Evolutionary conservation across 2,888 invertebrate species (phyloP), one percentile per base, ranked within the genome.

Genomic region (Cryptocheilus praepositus): DNA sequence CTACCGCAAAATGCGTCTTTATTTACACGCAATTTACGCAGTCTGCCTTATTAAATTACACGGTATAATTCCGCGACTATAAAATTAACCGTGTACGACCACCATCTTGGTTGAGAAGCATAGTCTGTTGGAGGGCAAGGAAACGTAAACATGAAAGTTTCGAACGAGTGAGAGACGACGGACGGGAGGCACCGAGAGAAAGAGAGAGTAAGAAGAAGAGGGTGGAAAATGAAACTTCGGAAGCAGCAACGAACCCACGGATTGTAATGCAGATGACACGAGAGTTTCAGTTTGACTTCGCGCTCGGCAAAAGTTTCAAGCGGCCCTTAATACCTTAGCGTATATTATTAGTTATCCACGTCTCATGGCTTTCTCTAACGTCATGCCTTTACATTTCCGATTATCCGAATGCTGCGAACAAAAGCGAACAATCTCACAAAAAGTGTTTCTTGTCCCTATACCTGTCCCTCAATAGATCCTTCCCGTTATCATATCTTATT

Each of bases 241-340:
- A 72, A 64, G 71, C 71, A 61, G 61, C 60, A 72, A 65, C 59
- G 66, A 76, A 71, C 74, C 64, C 64, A 66, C 67, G 74, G 75
- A 79, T 81, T 77, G 80, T 78, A 78, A 79, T 80, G 76, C 78
- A 76, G 81, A 77, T 76, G 76, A 74, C 73, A 79, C 63, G 67
- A 19, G 76, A 76, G 75, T 81, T 80, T 78, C 72, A 73, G 80
- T 80, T 82, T 76, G 73, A 76, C 74, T 80, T 76, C 77, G 76
- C 75, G 63, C 70, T 70, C 69, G 64, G 62, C 70, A 69, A 79
- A 36, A 81, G 67, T 81, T 81, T 77, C 70, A 61, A 66, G 55
- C 63, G 58, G 61, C 65, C 61, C 67, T 66, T 54, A 46, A 61
- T 64, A 46, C 49, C 28, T 65, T 63, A 59, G 51, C 69, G 65